A percentile compares a stretch with the other conserved stretches of the same genome.
phyloP scores from a whole-genome alignment of 2,888 invertebrate genomes.

The Capitulum mitella region DNA sequence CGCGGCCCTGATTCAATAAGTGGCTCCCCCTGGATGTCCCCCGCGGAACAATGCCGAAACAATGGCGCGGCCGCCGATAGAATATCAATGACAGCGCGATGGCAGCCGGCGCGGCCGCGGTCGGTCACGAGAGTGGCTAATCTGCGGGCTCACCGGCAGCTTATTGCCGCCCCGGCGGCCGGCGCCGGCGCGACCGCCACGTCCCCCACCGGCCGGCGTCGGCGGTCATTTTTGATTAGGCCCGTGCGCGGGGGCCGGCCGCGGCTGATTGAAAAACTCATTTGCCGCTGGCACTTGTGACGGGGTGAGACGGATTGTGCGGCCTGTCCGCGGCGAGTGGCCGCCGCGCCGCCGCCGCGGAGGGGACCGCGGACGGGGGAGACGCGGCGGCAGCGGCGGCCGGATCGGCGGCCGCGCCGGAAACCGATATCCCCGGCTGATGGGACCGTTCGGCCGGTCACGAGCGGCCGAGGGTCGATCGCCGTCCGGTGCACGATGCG shows the following conservation, averaged over 20 bases:
- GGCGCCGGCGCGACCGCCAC: not conserved
- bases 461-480: not conserved
- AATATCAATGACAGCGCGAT: conserved; percentile 3
- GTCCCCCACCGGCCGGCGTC: not conserved
- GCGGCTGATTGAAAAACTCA: conserved; percentile 20
- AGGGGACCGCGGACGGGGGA: not conserved
- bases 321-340: not conserved
- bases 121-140: no score
- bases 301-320: not conserved
- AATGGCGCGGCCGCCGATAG: conserved; percentile 7
- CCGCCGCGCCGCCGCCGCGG: not conserved
- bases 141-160: conserved; percentile 13
- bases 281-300: conserved; percentile 21
- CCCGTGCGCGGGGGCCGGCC: not conserved
- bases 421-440: not conserved
- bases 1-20: conserved; percentile 7
- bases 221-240: conserved; percentile 23
- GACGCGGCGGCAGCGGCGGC: not conserved
- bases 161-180: not conserved
- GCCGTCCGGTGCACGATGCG: not conserved
- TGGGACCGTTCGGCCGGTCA: not conserved
- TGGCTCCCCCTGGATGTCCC: not conserved
- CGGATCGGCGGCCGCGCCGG: not conserved
- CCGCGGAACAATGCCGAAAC: conserved; percentile 16
- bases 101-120: not conserved